A percentile compares a stretch with the other conserved stretches of the same genome.
phyloP scores from a whole-genome alignment of 2,888 invertebrate species.

The Hemistola chrysoprasaria region DNA sequence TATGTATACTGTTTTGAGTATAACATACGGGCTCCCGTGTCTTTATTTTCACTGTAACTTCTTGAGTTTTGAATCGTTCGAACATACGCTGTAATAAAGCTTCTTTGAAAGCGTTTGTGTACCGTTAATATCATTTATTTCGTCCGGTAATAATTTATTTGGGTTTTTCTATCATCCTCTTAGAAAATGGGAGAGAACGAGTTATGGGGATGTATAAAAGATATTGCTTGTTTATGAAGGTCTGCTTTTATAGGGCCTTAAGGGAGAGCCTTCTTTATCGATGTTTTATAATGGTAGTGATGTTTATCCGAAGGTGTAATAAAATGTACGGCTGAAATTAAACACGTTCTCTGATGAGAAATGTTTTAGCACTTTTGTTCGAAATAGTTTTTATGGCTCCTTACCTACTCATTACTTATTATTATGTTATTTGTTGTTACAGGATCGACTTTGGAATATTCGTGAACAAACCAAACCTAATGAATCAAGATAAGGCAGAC shows the following conservation, averaged over 20 bases:
- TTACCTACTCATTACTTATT: background rate
- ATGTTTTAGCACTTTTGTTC: slow-evolving; percentile 23
- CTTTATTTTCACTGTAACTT: slow-evolving; percentile 15
- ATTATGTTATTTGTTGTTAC: slow-evolving; percentile 57
- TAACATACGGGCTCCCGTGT: slow-evolving; percentile 14
- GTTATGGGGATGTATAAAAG: slow-evolving; percentile 64
- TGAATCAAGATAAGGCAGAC: slow-evolving; percentile 50
- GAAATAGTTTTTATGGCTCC: background rate
- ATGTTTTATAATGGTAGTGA: slow-evolving; percentile 61
- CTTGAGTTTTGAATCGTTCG: too few species aligned
- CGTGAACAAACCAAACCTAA: slow-evolving; percentile 44
- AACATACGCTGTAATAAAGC: too few species aligned
- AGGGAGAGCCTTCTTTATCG: slow-evolving; percentile 64
- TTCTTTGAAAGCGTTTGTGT: slow-evolving; percentile 26
- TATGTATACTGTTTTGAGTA: slow-evolving; percentile 5
- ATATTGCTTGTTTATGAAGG: slow-evolving; percentile 76
- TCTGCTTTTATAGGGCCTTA: slow-evolving; percentile 63
- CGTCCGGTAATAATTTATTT: slow-evolving; percentile 27
- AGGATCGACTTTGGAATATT: slow-evolving; percentile 43
- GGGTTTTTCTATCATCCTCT: slow-evolving; percentile 44
- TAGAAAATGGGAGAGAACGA: slow-evolving; percentile 53
- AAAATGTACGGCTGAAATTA: slow-evolving; percentile 49
- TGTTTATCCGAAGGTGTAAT: slow-evolving; percentile 60
- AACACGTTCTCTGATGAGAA: slow-evolving; percentile 31
- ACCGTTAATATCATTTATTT: slow-evolving; percentile 26